Evolutionary conservation across 2,888 invertebrate genomes (phyloP), one percentile per base, ranked within the genome.

Genomic region (Monopis laevigella): DNA sequence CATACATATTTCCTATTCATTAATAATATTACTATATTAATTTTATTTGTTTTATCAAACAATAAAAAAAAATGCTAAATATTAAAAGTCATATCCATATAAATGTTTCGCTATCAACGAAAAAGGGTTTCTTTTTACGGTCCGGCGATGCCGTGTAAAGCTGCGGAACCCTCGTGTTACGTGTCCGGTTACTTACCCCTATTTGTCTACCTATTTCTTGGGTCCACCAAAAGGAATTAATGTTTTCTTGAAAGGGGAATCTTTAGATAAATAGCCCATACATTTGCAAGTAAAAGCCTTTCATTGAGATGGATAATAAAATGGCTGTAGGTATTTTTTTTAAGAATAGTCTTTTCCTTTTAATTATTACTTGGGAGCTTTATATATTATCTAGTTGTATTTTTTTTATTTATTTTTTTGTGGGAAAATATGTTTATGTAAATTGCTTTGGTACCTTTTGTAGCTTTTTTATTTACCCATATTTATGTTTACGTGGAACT

Each of bases 41-140:
- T n/a, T n/a, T n/a, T 6, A 24, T 24, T 24, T 24, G 10, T 6
- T 29, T n/a, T 29, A 29, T n/a, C 5, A 11, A 29, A 5, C 5
- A 29, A 11, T 29, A n/a, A 11, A 29, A 10, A 29, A 11, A 11
- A 5, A n/a, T 10, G 7, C 7, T n/a, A 29, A 29, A 29, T 29
- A 29, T 29, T 6, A 11, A 16, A 19, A 12, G 39, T 41, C 49
- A 10, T 51, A 44, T 64, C 65, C 55, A 57, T 46, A 53, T 45
- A 40, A 16, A n/a, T 30, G 44, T 40, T 48, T 44, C 56, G n/a
- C n/a, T n/a, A 47, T 50, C 24, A 43, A 43, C 52, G 50, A 59
- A 64, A 69, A 73, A 68, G 71, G 74, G 68, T 71, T 40, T 71
- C 68, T 65, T 72, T 72, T 64, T 65, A 68, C 65, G 68, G 58